These are phyloP conservation scores for Batillaria attramentaria DNA, from an alignment of 1,140 invertebrate species.

Conservation along the genomic window DNA sequence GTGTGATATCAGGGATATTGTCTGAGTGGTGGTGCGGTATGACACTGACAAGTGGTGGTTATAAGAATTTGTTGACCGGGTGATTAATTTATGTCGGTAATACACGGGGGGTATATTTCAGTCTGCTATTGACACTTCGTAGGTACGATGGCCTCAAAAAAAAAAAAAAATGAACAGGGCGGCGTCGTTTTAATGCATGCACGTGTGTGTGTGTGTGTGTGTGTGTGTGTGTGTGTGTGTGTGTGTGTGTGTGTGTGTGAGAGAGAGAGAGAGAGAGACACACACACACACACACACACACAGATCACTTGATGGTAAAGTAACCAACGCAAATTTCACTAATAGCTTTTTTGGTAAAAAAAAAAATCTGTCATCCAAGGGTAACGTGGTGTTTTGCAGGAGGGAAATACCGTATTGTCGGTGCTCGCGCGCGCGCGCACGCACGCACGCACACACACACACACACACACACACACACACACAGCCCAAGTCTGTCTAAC, in stretches of 20 bases:
- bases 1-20: conserved; percentile 1
- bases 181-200: background rate
- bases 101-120: background rate
- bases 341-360: no score
- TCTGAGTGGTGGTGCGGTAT: background rate
- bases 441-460: background rate
- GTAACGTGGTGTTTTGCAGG: no score
- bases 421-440: background rate
- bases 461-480: background rate
- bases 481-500: background rate
- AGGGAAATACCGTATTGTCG: no score
- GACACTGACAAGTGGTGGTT: conserved; percentile 9
- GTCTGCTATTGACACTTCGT: background rate
- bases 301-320: no score
- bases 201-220: background rate
- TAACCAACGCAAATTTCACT: no score
- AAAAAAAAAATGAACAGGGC: background rate
- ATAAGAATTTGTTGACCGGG: no score
- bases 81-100: background rate
- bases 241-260: background rate
- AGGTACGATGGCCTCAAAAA: background rate
- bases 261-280: background rate
- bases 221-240: background rate
- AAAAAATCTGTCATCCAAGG: no score
- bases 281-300: background rate